Conservation (phyloP, 2,113 vertebrate genomes). For the Maccullochella peelii region DNA sequence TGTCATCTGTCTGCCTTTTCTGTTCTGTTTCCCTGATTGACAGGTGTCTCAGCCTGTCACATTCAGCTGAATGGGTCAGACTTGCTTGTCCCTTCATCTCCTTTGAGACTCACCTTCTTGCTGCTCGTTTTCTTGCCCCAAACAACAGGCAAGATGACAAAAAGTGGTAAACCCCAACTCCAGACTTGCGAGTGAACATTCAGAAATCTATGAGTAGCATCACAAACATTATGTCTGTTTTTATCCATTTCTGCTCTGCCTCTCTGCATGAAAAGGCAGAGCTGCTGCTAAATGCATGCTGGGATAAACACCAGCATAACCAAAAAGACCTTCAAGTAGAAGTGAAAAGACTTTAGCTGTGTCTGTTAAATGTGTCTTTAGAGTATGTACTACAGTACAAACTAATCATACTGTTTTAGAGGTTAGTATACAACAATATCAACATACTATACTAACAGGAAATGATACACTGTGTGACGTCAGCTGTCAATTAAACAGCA, state of each 20-base stretch:
- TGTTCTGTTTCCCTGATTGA: constrained; percentile 29
- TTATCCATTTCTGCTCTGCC: not conserved
- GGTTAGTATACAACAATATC: not conserved
- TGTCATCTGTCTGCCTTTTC: not conserved
- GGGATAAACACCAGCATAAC: not conserved
- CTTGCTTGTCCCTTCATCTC: not conserved
- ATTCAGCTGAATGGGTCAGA: not conserved
- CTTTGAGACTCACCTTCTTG: constrained; percentile 7
- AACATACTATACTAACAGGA: not conserved
- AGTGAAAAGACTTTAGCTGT: not conserved
- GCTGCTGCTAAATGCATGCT: not conserved
- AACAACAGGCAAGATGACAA: not conserved
- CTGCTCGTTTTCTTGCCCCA: not conserved
- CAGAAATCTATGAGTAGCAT: not conserved
- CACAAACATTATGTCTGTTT: not conserved
- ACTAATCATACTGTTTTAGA: not conserved
- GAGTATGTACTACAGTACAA: not conserved
- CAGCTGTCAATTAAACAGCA: not conserved
- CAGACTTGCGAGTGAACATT: not conserved
- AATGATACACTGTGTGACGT: not conserved
- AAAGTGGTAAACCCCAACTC: not conserved
- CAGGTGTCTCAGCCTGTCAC: constrained; percentile 8
- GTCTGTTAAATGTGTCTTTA: not conserved
- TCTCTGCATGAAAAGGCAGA: not conserved
- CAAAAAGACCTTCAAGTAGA: not conserved